Evolutionary conservation across 1,140 invertebrate genomes (phyloP).

Genomic region (Stenopsyche tienmushanensis): DNA sequence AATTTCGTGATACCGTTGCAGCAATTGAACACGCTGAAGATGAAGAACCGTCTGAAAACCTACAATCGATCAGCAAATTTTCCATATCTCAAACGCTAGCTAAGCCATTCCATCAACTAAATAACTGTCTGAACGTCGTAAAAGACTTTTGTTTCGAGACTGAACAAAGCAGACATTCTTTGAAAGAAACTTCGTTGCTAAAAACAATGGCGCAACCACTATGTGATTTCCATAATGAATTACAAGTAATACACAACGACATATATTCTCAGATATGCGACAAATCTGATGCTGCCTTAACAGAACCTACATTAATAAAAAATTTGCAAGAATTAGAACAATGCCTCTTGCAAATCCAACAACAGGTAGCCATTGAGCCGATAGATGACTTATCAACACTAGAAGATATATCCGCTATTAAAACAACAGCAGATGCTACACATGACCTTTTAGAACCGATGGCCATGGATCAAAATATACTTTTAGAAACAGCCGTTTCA

Average conservation of each 20-base stretch:
- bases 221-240: slow-evolving; percentile 52
- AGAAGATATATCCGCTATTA: slow-evolving; percentile 59
- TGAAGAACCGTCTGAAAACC: slow-evolving; percentile 37
- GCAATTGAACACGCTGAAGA: slow-evolving; percentile 16
- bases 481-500: slow-evolving; percentile 39
- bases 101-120: slow-evolving; percentile 48
- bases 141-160: slow-evolving; percentile 49
- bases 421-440: slow-evolving; percentile 53
- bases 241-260: slow-evolving; percentile 55
- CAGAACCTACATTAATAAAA: slow-evolving; percentile 50
- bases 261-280: slow-evolving; percentile 49
- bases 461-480: slow-evolving; percentile 13
- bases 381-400: slow-evolving; percentile 56
- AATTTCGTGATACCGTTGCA: slow-evolving; percentile 49
- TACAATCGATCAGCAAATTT: slow-evolving; percentile 49
- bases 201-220: slow-evolving; percentile 56
- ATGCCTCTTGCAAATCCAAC: slow-evolving; percentile 56
- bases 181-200: slow-evolving; percentile 49
- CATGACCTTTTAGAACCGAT: slow-evolving; percentile 28
- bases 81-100: slow-evolving; percentile 46
- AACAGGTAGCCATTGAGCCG: slow-evolving; percentile 49
- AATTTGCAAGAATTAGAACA: slow-evolving; percentile 57
- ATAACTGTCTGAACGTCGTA: slow-evolving; percentile 47
- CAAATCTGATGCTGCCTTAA: slow-evolving; percentile 42
- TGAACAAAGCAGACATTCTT: slow-evolving; percentile 43